Evolutionary conservation across 2,888 invertebrate genomes (phyloP), one percentile per base, ranked within the genome.

Genomic region (Chloroclysta siterata): DNA sequence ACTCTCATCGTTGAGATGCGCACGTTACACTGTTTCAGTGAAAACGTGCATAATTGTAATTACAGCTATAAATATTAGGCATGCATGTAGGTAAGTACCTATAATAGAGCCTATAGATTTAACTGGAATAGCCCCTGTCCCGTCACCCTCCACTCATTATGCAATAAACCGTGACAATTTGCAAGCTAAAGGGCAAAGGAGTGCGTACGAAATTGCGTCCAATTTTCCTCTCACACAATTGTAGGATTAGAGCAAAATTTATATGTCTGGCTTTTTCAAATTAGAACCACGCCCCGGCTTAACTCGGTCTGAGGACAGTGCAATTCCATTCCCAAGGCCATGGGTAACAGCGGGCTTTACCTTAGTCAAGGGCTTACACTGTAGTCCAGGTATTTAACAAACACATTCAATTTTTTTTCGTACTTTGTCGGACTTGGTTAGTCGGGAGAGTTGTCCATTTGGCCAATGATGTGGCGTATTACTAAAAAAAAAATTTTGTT

Each of bases 201-300:
- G 77, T 85, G 82, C 82, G 82, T 87, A 83, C 84, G 69, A 81
- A 89, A 89, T 87, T 81, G 83, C 84, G 80, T 84, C 85, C 89
- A 89, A 89, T 89, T 90, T 88, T 81, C 83, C 87, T 84, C 85
- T 79, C 85, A 82, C 85, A 89, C 89, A 87, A 86, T 88, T 83
- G 88, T 78, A 80, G 90, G 90, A 89, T 91, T 91, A 91, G 82
- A 81, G 80, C 74, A 70, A 83, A 91, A 92, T 91, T 92, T 90
- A 92, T 91, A 84, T 75, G 91, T 91, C 91, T 91, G 90, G 89
- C 88, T 89, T 89, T 91, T 90, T 89, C 89, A 85, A 90, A 90
- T 90, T 89, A 90, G 85, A 85, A 77, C 76, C 78, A 80, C 80
- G 81, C 77, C 68, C 71, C 79, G 78, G 82, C 80, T 87, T 88